Percentiles rank a stretch among this genome's conserved stretches.
Conservation (phyloP, 2,888 invertebrate genomes). For the Chloroclysta siterata region DNA sequence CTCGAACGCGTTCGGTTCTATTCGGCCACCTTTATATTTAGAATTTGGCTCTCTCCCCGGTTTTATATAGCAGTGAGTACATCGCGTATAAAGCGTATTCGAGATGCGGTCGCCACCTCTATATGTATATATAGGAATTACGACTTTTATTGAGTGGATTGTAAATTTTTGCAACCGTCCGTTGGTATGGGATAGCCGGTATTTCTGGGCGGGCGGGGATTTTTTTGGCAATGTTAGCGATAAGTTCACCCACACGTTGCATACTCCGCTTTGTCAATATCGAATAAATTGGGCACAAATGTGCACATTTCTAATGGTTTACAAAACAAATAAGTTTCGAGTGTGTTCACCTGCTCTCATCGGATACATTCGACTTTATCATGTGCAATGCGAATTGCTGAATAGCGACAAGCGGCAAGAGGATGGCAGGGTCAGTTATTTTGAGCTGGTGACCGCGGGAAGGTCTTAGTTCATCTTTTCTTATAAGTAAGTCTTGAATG, state of each 20-base stretch:
- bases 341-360: not conserved
- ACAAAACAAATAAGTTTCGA: not conserved
- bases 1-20: conserved; percentile 74
- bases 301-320: conserved; percentile 10
- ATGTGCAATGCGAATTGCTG: not conserved
- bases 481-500: too few relatives aligned
- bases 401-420: not conserved
- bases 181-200: conserved; percentile 57
- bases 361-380: not conserved
- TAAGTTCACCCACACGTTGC: conserved; percentile 53
- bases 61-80: conserved; percentile 85
- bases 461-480: too few relatives aligned
- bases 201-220: conserved; percentile 62
- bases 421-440: too few relatives aligned
- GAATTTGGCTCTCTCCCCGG: conserved; percentile 87
- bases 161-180: conserved; percentile 76
- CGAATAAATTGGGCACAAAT: conserved; percentile 35
- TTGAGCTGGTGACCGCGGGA: too few relatives aligned
- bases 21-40: conserved; percentile 85
- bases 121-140: conserved; percentile 82
- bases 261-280: conserved; percentile 45
- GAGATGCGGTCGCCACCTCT: conserved; percentile 76
- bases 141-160: conserved; percentile 81
- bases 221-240: conserved; percentile 57
- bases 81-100: conserved; percentile 82